Percentiles rank a stretch among this genome's conserved stretches.
These are phyloP conservation scores for Cardiocondyla obscurior DNA, from an alignment of 1,140 invertebrate genomes.

Conservation along the genomic window DNA sequence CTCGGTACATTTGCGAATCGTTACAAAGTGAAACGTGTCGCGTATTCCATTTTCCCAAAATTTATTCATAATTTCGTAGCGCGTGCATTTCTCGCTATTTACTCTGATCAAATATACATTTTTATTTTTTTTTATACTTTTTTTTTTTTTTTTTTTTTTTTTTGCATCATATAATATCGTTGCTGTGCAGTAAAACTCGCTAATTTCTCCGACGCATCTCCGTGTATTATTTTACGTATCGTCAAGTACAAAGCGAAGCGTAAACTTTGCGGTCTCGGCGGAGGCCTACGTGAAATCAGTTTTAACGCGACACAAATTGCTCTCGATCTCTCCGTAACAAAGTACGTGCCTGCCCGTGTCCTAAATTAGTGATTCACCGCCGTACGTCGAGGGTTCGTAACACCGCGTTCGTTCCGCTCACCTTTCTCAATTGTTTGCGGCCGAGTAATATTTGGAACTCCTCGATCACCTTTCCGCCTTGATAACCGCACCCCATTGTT, in stretches of 20 bases:
- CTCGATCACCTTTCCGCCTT: constrained; percentile 8
- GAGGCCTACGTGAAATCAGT: neutral
- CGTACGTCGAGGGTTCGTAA: constrained; percentile 9
- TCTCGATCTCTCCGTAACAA: constrained; percentile 1
- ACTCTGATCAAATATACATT: neutral
- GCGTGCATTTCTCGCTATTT: neutral
- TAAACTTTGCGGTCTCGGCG: neutral
- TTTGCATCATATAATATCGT: neutral
- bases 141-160: neutral
- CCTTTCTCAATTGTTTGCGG: constrained; percentile 8
- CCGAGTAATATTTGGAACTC: neutral
- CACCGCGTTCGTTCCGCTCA: constrained; percentile 40
- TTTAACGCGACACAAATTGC: constrained; percentile 8
- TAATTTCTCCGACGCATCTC: neutral
- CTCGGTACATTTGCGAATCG: neutral
- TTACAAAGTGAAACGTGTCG: neutral
- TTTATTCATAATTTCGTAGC: neutral
- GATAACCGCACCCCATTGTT: neutral
- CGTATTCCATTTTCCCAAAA: neutral
- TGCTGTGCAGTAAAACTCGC: neutral
- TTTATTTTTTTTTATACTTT: neutral
- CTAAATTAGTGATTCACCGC: constrained; percentile 56
- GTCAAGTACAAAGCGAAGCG: neutral
- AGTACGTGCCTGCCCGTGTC: constrained; percentile 51
- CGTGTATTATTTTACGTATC: neutral